These are phyloP conservation scores for Perithous albicinctus DNA, from an alignment of 2,888 invertebrate species.

Conservation along the genomic window DNA sequence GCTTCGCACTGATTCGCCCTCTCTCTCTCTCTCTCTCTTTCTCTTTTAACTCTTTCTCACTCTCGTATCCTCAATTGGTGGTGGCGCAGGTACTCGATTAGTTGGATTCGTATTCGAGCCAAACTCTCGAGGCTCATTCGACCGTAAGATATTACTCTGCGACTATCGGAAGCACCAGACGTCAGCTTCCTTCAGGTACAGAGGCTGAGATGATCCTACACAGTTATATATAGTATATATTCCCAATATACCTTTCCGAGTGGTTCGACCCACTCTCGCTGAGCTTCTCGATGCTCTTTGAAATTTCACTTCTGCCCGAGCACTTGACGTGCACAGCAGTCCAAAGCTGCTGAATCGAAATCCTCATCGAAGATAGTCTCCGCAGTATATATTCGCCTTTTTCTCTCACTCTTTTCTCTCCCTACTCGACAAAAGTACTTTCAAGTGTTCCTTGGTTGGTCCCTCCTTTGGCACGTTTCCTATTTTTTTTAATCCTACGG, in stretches of 20 bases:
- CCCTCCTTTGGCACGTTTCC: constrained; percentile 63
- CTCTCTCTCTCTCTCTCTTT: neutral
- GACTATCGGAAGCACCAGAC: constrained; percentile 56
- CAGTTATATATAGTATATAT: no score
- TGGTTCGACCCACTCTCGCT: constrained; percentile 19
- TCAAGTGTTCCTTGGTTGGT: constrained; percentile 54
- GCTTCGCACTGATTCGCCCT: neutral
- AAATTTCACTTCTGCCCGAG: constrained; percentile 12
- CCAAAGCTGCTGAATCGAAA: constrained; percentile 49
- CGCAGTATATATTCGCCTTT: neutral
- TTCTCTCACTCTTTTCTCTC: constrained; percentile 15
- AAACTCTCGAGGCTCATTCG: constrained; percentile 47
- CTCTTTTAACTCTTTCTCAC: neutral
- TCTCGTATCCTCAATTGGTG: constrained; percentile 31
- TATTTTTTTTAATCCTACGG: constrained; percentile 32
- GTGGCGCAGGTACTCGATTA: constrained; percentile 43
- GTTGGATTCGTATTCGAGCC: constrained; percentile 40
- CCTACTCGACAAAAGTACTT: constrained; percentile 54
- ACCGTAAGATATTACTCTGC: constrained; percentile 55
- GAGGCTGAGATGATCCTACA: constrained; percentile 17
- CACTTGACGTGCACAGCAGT: constrained; percentile 41
- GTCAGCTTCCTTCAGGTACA: constrained; percentile 35
- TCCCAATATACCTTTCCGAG: constrained; percentile 36
- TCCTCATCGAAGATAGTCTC: constrained; percentile 37
- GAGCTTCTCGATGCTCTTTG: constrained; percentile 17